Evolutionary conservation across 2,888 invertebrate genomes (phyloP), one percentile per base, ranked within the genome.

Genomic region (Ectemnius cavifrons): DNA sequence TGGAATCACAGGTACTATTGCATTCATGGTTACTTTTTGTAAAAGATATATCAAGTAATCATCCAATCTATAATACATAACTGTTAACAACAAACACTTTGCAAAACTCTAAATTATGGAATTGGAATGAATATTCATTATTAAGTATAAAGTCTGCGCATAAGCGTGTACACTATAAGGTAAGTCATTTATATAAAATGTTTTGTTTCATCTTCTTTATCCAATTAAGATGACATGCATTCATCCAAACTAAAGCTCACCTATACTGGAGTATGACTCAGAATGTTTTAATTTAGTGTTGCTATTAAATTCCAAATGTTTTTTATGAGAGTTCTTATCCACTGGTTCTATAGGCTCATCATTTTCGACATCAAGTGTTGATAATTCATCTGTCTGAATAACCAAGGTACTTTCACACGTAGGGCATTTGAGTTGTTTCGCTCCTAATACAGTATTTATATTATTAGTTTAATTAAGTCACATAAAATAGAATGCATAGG

Each of bases 331-430:
- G 58, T 70, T 69, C 16, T n/a, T 14, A 27, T 77, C 75, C 27
- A 63, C n/a, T 28, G 58, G 57, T 62, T 79, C 64, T 75, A 73
- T 67, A 16, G 3, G 67, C 61, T 46, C 71, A 70, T 73, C 78
- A 69, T 65, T 78, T 20, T 87, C 84, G 14, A 47, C 67, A n/a
- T 87, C 84, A 11, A 87, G 79, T 11, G 87, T 84, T 8, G 86
- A 83, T 14, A 90, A 73, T 71, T 92, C 91, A 61, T 92, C 92
- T 20, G 91, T 91, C 87, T 93, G 92, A 73, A 93, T 91, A 1
- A 94, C 93, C 70, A 93, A 91, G 1, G 91, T 92, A 83, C 94
- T 94, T 59, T 92, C 90, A 83, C 94, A 94, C 18, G 92, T 91
- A 1, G 94, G 94, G 87, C 94, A 94, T 46, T 87, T 88, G 1